These are phyloP conservation scores for Atrichornis clamosus DNA, from an alignment of 2,113 vertebrate genomes.

Conservation along the genomic window DNA sequence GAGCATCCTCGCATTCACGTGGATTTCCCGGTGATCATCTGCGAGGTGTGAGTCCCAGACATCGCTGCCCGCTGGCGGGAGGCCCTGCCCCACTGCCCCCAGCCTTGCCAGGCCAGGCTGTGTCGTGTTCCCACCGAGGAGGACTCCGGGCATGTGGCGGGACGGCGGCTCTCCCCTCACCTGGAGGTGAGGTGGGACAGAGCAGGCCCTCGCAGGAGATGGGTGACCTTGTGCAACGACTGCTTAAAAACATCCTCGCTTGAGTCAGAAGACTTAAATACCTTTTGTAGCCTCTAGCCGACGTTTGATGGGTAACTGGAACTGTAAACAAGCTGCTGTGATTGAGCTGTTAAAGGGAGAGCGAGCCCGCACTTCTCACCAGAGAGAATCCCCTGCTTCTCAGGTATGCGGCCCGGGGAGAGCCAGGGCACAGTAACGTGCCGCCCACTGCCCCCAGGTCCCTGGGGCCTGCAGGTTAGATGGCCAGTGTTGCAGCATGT, in stretches of 20 bases:
- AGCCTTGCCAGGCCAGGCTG: neutral
- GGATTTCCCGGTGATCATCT: slow-evolving; percentile 96
- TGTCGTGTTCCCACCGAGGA: neutral
- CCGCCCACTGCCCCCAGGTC: neutral
- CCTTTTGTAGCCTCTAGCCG: slow-evolving; percentile 22
- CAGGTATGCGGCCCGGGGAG: slow-evolving; percentile 44
- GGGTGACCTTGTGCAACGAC: slow-evolving; percentile 1
- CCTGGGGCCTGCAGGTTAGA: neutral
- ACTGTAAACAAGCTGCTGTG: slow-evolving; percentile 20
- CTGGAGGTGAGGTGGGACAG: neutral
- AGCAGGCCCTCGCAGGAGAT: slow-evolving; percentile 6
- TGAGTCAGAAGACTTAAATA: slow-evolving; percentile 45
- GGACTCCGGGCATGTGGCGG: neutral
- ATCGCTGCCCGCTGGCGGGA: neutral
- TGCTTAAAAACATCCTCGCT: slow-evolving; percentile 34
- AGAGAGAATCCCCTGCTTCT: slow-evolving; percentile 42
- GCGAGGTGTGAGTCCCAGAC: slow-evolving; percentile 82
- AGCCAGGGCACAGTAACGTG: neutral
- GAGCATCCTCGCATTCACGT: slow-evolving; percentile 93
- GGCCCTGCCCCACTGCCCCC: neutral
- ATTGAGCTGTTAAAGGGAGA: slow-evolving; percentile 33
- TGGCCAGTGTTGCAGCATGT: neutral
- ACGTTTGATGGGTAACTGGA: slow-evolving; percentile 45
- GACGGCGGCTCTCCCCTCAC: neutral
- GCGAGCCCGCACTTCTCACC: slow-evolving; percentile 9